Percentiles rank a stretch among this genome's conserved stretches.
These are phyloP conservation scores for Asbolus verrucosus DNA, from an alignment of 1,140 invertebrate species.

Conservation along the genomic window DNA sequence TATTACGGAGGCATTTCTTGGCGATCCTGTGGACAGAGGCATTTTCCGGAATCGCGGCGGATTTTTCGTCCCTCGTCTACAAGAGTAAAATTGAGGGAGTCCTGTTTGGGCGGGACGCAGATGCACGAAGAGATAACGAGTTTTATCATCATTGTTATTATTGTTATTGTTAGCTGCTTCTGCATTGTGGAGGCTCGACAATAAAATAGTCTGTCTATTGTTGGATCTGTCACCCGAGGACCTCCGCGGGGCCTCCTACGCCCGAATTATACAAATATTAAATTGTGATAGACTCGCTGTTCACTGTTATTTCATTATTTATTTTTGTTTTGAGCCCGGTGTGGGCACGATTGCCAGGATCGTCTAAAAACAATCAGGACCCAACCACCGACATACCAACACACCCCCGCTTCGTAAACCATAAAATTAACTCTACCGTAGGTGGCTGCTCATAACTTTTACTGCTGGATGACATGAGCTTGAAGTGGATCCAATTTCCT, in stretches of 20 bases:
- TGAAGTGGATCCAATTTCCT: background rate
- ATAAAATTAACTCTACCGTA: background rate
- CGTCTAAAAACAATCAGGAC: constrained; percentile 24
- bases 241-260: constrained; percentile 30
- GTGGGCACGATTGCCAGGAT: background rate
- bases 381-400: background rate
- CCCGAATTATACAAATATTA: constrained; percentile 38
- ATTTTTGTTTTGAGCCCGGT: constrained; percentile 33
- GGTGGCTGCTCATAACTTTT: constrained; percentile 8
- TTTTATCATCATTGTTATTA: constrained; percentile 54
- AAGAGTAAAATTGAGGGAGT: background rate
- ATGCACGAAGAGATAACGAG: constrained; percentile 46
- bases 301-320: constrained; percentile 24
- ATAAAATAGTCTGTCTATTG: constrained; percentile 50
- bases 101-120: constrained; percentile 21
- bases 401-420: constrained; percentile 26
- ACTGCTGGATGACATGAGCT: background rate
- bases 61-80: no score
- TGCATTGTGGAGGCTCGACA: constrained; percentile 48
- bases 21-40: no score
- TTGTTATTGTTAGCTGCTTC: constrained; percentile 50
- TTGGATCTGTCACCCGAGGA: constrained; percentile 37
- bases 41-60: no score
- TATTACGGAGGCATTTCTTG: no score
- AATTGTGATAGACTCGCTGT: constrained; percentile 25